Evolutionary conservation across 1,140 invertebrate species (phyloP).

Genomic region (Piezodorus guildinii): DNA sequence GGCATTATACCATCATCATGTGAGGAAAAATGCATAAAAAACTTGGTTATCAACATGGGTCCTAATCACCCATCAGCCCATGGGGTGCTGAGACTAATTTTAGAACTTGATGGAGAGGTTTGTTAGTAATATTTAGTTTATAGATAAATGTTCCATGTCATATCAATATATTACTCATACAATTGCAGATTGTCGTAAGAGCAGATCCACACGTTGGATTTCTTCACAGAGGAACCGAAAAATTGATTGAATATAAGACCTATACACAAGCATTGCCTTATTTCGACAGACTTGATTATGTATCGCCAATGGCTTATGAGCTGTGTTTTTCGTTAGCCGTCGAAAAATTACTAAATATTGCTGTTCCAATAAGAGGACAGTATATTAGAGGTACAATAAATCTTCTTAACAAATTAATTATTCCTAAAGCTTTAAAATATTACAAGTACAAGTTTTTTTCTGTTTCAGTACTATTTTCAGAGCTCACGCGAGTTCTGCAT

Average conservation of each 20-base stretch:
- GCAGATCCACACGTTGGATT: constrained; percentile 96
- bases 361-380: constrained; percentile 85
- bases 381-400: constrained; percentile 77
- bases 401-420: neutral
- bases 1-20: constrained; percentile 32
- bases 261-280: constrained; percentile 95
- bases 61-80: constrained; percentile 98
- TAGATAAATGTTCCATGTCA: neutral
- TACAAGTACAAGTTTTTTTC: neutral
- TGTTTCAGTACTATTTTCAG: constrained; percentile 65
- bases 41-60: constrained; percentile 88
- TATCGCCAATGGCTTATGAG: constrained; percentile 99
- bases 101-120: constrained; percentile 95
- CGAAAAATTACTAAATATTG: constrained; percentile 92
- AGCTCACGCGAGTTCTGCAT: constrained; percentile 85
- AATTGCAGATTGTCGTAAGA: constrained; percentile 56
- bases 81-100: constrained; percentile 84
- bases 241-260: constrained; percentile 97
- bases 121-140: neutral
- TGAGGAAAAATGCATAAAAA: constrained; percentile 60
- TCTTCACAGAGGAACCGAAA: constrained; percentile 94
- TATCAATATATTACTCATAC: neutral
- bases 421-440: neutral
- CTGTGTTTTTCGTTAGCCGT: constrained; percentile 92
- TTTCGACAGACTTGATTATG: constrained; percentile 95